phyloP scores from a whole-genome alignment of 2,888 invertebrate genomes.

The Amiota mariae region DNA sequence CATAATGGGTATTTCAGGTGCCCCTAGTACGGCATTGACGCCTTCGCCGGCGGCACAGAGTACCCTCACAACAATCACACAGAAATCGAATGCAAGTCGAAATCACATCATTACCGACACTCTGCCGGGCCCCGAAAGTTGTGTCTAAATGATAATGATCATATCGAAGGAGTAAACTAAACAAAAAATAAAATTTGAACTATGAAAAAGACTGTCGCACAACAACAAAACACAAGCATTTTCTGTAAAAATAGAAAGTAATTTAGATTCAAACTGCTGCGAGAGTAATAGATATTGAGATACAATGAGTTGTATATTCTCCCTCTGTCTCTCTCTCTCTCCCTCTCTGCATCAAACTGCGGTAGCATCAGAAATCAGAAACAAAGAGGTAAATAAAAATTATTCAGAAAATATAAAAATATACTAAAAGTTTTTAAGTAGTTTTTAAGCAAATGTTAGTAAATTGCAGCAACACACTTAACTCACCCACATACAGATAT shows the following conservation, averaged over 20 bases:
- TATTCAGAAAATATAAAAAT: not conserved
- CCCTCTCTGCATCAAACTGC: not conserved
- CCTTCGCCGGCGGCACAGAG: conserved; percentile 50
- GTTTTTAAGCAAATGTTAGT: conserved; percentile 25
- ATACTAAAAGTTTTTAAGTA: conserved; percentile 20
- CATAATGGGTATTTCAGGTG: conserved; percentile 41
- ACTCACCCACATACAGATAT: not conserved
- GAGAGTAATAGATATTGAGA: not conserved
- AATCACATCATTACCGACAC: conserved; percentile 88
- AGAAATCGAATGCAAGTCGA: conserved; percentile 75
- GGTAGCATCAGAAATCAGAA: conserved; percentile 1
- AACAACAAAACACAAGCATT: conserved; percentile 42
- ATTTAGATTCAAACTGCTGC: not conserved
- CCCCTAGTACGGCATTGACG: conserved; percentile 45
- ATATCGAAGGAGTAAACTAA: conserved; percentile 50
- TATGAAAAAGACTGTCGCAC: conserved; percentile 63
- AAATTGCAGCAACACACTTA: not conserved
- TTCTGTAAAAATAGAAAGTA: conserved; percentile 10
- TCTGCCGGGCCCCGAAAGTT: conserved; percentile 90
- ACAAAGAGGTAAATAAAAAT: not conserved
- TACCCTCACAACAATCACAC: conserved; percentile 63
- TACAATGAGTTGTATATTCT: not conserved
- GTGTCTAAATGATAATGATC: conserved; percentile 78
- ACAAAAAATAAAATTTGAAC: conserved; percentile 19
- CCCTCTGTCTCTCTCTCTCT: not conserved